Evolutionary conservation across 2,888 invertebrate species (phyloP).

Genomic region (Tetranychus truncatus): DNA sequence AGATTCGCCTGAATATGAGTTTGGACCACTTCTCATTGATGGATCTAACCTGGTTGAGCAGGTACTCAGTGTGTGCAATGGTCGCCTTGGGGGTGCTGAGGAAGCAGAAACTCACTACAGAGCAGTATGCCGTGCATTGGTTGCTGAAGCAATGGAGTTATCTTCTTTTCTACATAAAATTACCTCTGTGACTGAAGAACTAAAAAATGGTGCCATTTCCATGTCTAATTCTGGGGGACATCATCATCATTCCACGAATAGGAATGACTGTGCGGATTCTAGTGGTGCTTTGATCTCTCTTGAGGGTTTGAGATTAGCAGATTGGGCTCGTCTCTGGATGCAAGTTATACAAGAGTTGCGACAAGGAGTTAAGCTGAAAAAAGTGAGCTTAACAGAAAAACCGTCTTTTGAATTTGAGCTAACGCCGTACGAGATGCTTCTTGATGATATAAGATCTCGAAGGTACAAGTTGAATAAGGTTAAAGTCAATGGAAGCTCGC

Average conservation of each 20-base stretch:
- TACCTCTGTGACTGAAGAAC: constrained; percentile 41
- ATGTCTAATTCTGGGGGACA: not conserved
- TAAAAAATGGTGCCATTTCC: constrained; percentile 1
- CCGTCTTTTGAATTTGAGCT: constrained; percentile 68
- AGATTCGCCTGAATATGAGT: constrained; percentile 17
- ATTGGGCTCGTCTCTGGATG: constrained; percentile 71
- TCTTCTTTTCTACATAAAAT: constrained; percentile 74
- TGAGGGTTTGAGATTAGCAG: constrained; percentile 5
- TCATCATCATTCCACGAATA: not conserved
- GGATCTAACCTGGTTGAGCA: not conserved
- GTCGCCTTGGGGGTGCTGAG: constrained; percentile 16
- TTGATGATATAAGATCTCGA: constrained; percentile 81
- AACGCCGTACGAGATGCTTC: constrained; percentile 86
- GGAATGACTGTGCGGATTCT: not conserved
- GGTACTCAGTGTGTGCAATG: not conserved
- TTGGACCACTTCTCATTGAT: not conserved
- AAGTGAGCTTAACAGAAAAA: constrained; percentile 47
- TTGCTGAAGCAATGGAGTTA: constrained; percentile 74
- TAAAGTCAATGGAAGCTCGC: constrained; percentile 50
- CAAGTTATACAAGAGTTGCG: constrained; percentile 81
- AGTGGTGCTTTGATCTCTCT: not conserved
- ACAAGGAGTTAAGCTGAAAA: constrained; percentile 78
- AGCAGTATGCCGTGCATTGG: constrained; percentile 75
- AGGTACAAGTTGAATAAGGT: constrained; percentile 68
- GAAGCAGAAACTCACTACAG: constrained; percentile 60